A percentile compares a stretch with the other conserved stretches of the same genome.
phyloP scores from a whole-genome alignment of 2,888 invertebrate genomes.

The Fissipunctia ypsillon region DNA sequence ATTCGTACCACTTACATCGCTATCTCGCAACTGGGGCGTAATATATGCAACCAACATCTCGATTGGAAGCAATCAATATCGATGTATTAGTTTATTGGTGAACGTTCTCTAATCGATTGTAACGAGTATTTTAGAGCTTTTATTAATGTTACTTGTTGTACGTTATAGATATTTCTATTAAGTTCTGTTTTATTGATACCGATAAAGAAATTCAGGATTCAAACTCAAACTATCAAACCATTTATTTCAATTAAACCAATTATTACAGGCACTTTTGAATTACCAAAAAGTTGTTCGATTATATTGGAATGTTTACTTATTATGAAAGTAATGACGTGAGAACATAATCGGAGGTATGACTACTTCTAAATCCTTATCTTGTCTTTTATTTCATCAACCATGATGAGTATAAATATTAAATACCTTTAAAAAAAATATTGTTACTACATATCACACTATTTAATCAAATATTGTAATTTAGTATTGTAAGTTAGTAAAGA shows the following conservation, averaged over 20 bases:
- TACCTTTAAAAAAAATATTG: not conserved
- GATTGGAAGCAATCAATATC: slow-evolving; percentile 60
- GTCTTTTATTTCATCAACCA: not conserved
- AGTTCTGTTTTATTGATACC: slow-evolving; percentile 29
- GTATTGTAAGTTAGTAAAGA: not conserved
- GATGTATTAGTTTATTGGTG: slow-evolving; percentile 57
- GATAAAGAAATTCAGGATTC: too few relatives aligned
- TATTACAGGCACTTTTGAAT: too few relatives aligned
- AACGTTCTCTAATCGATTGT: slow-evolving; percentile 57
- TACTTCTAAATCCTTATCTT: not conserved
- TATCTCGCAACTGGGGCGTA: slow-evolving; percentile 59
- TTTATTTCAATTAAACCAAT: too few relatives aligned
- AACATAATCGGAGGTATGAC: not conserved
- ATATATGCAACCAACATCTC: slow-evolving; percentile 61
- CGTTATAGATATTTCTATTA: slow-evolving; percentile 47
- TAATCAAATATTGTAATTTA: not conserved
- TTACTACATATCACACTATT: not conserved
- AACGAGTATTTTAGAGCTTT: slow-evolving; percentile 52
- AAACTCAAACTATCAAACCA: too few relatives aligned
- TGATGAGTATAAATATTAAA: not conserved
- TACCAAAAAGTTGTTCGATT: too few relatives aligned
- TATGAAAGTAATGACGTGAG: not conserved
- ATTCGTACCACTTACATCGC: slow-evolving; percentile 52
- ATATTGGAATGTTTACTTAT: not conserved
- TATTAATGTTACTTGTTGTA: slow-evolving; percentile 52